Evolutionary conservation across 2,797 vertebrate species (phyloP).

Genomic region (Leuciscus waleckii): DNA sequence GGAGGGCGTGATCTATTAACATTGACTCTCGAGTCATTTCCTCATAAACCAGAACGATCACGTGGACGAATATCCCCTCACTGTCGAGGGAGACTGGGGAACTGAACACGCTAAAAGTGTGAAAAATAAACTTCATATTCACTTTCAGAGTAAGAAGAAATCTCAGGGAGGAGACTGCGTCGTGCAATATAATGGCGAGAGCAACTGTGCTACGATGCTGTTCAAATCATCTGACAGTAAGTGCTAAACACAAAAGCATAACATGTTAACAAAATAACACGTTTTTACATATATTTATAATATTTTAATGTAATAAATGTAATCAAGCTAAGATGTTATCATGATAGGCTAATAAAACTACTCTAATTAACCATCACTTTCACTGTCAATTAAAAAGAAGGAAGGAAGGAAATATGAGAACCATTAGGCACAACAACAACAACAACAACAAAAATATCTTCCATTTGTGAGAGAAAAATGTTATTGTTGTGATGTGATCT

Average conservation of each 20-base stretch:
- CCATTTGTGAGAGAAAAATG: not conserved
- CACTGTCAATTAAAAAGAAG: not conserved
- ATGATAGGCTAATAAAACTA: not conserved
- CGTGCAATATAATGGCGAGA: slow-evolving; percentile 60
- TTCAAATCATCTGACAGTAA: slow-evolving; percentile 71
- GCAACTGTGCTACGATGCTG: slow-evolving; percentile 57
- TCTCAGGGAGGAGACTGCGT: slow-evolving; percentile 75
- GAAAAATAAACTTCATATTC: slow-evolving; percentile 72
- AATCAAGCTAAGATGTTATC: not conserved
- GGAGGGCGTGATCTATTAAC: not conserved
- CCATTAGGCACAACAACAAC: not conserved
- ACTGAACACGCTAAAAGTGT: slow-evolving; percentile 39
- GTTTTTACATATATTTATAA: not conserved
- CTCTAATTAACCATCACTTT: not conserved
- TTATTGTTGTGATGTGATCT: not conserved
- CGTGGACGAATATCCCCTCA: slow-evolving; percentile 57
- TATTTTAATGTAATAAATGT: not conserved
- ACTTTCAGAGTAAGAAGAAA: slow-evolving; percentile 76
- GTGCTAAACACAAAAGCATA: slow-evolving; percentile 26
- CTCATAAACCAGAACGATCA: not conserved
- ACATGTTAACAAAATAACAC: not conserved
- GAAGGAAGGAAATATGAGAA: not conserved
- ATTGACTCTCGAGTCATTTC: not conserved
- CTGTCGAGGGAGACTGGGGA: slow-evolving; percentile 70
- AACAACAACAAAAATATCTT: too few relatives aligned